A percentile compares a stretch with the other conserved stretches of the same genome.
phyloP scores from a whole-genome alignment of 1,140 invertebrate genomes.

The Campoletis sonorensis region DNA sequence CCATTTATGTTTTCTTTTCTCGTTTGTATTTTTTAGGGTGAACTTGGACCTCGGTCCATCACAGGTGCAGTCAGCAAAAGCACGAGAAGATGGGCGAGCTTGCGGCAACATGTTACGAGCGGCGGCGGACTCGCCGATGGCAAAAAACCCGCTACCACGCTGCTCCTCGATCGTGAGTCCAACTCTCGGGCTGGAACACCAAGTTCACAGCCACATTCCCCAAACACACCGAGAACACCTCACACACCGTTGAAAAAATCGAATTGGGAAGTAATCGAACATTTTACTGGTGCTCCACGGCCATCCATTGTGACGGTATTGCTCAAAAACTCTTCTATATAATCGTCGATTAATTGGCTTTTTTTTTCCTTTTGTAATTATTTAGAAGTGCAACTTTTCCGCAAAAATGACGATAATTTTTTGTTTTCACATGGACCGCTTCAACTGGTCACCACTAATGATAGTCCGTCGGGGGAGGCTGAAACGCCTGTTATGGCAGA shows the following conservation, averaged over 20 bases:
- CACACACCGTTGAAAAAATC: constrained; percentile 83
- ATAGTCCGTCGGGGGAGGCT: no score
- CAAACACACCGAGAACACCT: constrained; percentile 70
- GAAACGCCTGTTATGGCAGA: no score
- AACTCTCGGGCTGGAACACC: constrained; percentile 70
- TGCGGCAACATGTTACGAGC: constrained; percentile 71
- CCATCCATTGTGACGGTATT: constrained; percentile 71
- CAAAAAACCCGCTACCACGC: constrained; percentile 61
- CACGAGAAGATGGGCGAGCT: constrained; percentile 75
- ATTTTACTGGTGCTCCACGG: constrained; percentile 80
- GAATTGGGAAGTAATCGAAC: constrained; percentile 93
- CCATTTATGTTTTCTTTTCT: not conserved
- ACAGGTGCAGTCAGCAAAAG: constrained; percentile 63
- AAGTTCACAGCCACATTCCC: constrained; percentile 70
- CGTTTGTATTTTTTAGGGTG: constrained; percentile 58
- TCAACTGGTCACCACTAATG: no score
- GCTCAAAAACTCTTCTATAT: not conserved
- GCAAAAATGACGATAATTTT: no score
- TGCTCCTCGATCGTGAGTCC: constrained; percentile 66
- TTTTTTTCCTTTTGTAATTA: no score
- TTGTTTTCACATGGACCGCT: no score
- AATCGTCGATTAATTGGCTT: not conserved
- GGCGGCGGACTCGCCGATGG: constrained; percentile 55
- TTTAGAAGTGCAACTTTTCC: no score
- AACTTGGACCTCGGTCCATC: constrained; percentile 59